Base-by-base conservation (phyloP, 2,797 vertebrate genomes). In the Cetoscarus ocellatus region DNA sequence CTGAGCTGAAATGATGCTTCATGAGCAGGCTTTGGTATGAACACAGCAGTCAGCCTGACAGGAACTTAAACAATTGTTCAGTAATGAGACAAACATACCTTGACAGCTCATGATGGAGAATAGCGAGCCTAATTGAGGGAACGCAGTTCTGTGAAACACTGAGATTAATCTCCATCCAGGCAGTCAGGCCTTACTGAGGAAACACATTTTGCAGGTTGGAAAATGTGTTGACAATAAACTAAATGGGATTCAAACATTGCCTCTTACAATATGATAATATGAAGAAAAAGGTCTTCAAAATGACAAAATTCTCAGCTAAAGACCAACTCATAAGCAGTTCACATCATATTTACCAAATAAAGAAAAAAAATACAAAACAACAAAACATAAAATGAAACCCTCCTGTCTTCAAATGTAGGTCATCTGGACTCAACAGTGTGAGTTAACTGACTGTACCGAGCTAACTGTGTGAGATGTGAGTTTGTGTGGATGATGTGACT, bases 11-110 rank as follows among this genome's bases (percentile, higher is more conserved):
- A 69, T 40, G 67, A 91, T 84, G 79, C 79, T 80, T 86, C 83
- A 66, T 44, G 87, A 85, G 44, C 80, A 76, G 43, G 71, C 80
- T 90, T 66, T 70, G 70, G 75, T 77, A 75, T 70, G 73, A 88
- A 79, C 74, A 64, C 75, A 58, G 83, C 80, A 82, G 87, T 86
- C 85, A 72, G 84, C 81, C 78, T 85, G 86, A 91, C 85, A 77
- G 87, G 77, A 86, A 90, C 79, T 92, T 91, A 89, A 91, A 91
- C 88, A 92, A 91, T 85, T 75, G 85, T 66, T 90, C 86, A 55
- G 80, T 91, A 92, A 92, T 90, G 90, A 92, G 84, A 87, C 88
- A 92, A 92, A 93, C 79, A 82, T 45, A 82, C 75, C 86, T 83
- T 91, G 90, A 88, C 90, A 87, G 85, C 68, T 84, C 69, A 65